These are phyloP conservation scores for Eupsilia transversa DNA, from an alignment of 2,888 invertebrate species.

Conservation along the genomic window DNA sequence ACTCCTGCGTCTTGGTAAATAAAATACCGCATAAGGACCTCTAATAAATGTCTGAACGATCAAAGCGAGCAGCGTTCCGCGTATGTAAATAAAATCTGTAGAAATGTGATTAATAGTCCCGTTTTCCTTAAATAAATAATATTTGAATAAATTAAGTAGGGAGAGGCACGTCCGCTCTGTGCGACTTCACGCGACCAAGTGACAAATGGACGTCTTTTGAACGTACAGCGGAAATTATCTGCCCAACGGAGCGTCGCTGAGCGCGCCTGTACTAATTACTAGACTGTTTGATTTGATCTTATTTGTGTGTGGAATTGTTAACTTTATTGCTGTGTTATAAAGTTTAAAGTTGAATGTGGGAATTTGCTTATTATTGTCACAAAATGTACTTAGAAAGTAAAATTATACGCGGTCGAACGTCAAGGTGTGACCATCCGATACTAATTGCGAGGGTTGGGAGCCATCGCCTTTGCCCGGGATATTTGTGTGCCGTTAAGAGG, in stretches of 20 bases:
- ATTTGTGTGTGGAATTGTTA: slow-evolving; percentile 70
- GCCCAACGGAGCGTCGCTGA: slow-evolving; percentile 88
- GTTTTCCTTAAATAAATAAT: slow-evolving; percentile 91
- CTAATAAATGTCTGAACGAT: slow-evolving; percentile 85
- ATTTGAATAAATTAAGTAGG: slow-evolving; percentile 89
- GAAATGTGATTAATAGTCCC: slow-evolving; percentile 89
- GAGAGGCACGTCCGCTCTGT: slow-evolving; percentile 85
- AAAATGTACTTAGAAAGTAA: slow-evolving; percentile 89
- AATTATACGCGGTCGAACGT: slow-evolving; percentile 88
- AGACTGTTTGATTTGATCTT: slow-evolving; percentile 89
- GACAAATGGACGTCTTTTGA: slow-evolving; percentile 90
- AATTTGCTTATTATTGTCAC: slow-evolving; percentile 84
- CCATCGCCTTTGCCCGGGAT: slow-evolving; percentile 77
- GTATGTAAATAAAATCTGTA: slow-evolving; percentile 88
- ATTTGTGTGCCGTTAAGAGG: slow-evolving; percentile 85
- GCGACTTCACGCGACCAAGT: slow-evolving; percentile 87
- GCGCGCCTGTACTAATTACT: slow-evolving; percentile 89
- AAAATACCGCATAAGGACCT: slow-evolving; percentile 76
- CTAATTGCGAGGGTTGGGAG: slow-evolving; percentile 87
- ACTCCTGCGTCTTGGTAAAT: slow-evolving; percentile 63
- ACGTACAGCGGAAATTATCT: slow-evolving; percentile 90
- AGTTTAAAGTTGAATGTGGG: slow-evolving; percentile 71
- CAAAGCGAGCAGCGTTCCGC: slow-evolving; percentile 85
- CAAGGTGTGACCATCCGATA: slow-evolving; percentile 90
- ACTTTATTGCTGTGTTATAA: slow-evolving; percentile 71